Evolutionary conservation across 2,113 vertebrate species (phyloP), one percentile per base, ranked within the genome.

Genomic region (Natator depressus): DNA sequence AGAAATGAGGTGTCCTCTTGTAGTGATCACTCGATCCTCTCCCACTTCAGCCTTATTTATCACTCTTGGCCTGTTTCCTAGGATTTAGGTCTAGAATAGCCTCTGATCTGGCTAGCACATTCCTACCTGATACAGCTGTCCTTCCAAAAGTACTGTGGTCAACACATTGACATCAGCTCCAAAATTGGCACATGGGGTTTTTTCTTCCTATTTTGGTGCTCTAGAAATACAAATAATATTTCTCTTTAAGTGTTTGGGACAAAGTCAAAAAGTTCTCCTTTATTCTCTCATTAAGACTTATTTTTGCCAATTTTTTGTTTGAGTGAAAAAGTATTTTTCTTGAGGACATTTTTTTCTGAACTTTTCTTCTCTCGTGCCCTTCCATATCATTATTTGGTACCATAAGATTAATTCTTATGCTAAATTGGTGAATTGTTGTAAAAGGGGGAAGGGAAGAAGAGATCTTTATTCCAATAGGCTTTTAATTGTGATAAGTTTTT

Each of bases 251-350:
- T n/a, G 53, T 3, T 1, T 90, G 54, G 35, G 88, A 84, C 19
- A 80, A 46, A 79, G 62, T 94, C 38, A 89, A 84, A 79, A 80
- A 91, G 53, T 91, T 95, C 94, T 88, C 59, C 25, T 85, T 13
- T 54, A 5, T 35, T 93, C 93, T 95, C 75, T 87, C 38, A 85
- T 8, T 20, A 2, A 78, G 2, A 24, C 1, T 25, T 80, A 42
- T 19, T 22, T 14, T 42, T 42, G 53, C 35, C 47, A 25, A 27
- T 51, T 31, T 29, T 27, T 4, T 65, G 35, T 24, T 8, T 0
- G 38, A 90, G 59, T 89, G 94, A 90, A 95, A 92, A 79, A 49
- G 90, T 78, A 27, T 85, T 12, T 80, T 84, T 12, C 89, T 1
- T 76, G 80, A 88, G 76, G 22, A 11, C 16, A 6, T 83, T 25